phyloP scores from a whole-genome alignment of 2,113 vertebrate genomes.

The Zosterops pallidus region DNA sequence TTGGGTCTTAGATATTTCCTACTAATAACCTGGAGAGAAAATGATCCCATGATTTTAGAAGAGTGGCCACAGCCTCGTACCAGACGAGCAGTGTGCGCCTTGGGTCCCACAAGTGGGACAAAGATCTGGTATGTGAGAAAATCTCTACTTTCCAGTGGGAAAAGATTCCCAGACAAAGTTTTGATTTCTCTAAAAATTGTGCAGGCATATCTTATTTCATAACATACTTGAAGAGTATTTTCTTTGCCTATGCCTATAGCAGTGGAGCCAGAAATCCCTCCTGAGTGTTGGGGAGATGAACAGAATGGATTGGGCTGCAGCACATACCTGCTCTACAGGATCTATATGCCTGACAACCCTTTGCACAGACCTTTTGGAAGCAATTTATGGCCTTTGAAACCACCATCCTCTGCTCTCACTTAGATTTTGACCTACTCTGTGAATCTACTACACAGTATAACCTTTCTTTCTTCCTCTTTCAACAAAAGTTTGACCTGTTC shows the following conservation, averaged over 20 bases:
- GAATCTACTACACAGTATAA: background rate
- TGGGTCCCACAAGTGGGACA: background rate
- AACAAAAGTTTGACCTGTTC: background rate
- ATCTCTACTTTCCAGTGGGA: background rate
- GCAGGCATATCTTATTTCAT: background rate
- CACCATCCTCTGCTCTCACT: background rate
- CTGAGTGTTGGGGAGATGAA: background rate
- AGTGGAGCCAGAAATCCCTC: background rate
- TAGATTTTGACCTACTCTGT: background rate
- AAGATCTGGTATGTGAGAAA: background rate
- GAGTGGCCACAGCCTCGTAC: rapidly evolving
- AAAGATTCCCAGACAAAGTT: background rate
- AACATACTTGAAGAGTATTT: background rate
- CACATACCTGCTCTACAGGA: background rate
- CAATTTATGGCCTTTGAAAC: background rate
- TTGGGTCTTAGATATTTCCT: background rate
- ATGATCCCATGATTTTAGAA: background rate
- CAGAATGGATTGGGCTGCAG: background rate
- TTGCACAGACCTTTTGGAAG: background rate
- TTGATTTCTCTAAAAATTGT: background rate
- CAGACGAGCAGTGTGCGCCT: rapidly evolving
- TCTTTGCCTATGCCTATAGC: background rate
- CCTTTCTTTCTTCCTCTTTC: background rate
- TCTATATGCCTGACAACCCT: background rate
- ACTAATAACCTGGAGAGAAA: background rate